Base-by-base conservation (phyloP, 2,888 invertebrate species). In the Monoplex corrugatus region DNA sequence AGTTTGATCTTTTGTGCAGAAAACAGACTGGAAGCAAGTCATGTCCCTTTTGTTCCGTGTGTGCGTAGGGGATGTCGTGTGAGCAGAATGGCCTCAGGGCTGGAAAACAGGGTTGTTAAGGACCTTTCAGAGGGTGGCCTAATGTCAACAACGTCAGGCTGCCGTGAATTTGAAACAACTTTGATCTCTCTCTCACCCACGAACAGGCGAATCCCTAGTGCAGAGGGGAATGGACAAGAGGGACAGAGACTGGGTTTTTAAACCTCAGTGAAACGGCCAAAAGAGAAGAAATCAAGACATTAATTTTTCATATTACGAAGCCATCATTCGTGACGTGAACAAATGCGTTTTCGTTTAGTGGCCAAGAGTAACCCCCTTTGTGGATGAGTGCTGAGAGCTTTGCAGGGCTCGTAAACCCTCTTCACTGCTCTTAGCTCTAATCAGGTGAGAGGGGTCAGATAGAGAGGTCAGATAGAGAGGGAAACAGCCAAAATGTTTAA, bases 341-440 rank as follows among this genome's bases (percentile, higher is more conserved):
- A 83, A 88, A 88, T 88, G 88, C 88, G 88, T 88, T 88, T 88
- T 88, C 88, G 88, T 88, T 88, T 88, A 88, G 72, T 35, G 32
- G 16, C 72, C 88, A n/a, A 82, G 80, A 68, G 68, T 50, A 44
- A 44, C 50, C 88, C n/a, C 72, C 83, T 83, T 88, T 83, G 82
- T 57, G 88, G 88, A 6, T 88, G 88, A 88, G 88, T 83, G 88
- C 82, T 57, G 45, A 50, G 88, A 35, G 88, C 50, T 88, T 88
- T 88, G 88, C 82, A 23, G 38, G 43, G 40, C 88, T 82, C 88
- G 88, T 88, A 88, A 88, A 88, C 88, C 63, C 88, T 88, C 88
- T 63, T 68, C 88, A 83, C 19, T 19, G 50, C 50, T 50, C 50
- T 50, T 19, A 38, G 6, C 38, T 32, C 88, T 88, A 88, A 88